These are phyloP conservation scores for Zoroaster sp. DNA, from an alignment of 53 echinoderm and acorn worm genomes.

Conservation along the genomic window DNA sequence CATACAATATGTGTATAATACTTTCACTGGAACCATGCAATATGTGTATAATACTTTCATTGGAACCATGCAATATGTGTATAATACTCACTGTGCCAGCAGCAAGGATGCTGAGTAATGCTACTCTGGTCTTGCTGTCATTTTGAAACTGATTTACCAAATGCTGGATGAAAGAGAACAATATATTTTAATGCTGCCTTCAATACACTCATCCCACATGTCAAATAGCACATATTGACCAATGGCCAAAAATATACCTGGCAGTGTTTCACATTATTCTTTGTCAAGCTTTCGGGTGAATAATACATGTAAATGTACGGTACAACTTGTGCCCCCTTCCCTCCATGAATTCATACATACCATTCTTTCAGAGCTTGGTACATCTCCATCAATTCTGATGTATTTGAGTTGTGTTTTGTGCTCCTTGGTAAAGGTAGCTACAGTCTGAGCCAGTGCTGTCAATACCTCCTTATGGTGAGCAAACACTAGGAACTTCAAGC, in stretches of 20 bases:
- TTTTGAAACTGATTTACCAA: slow-evolving; percentile 74
- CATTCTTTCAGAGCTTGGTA: slow-evolving; percentile 71
- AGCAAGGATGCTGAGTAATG: slow-evolving; percentile 76
- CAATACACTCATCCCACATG: no score
- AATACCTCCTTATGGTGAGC: slow-evolving; percentile 78
- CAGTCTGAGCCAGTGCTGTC: slow-evolving; percentile 69
- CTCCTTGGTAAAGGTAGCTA: slow-evolving; percentile 59
- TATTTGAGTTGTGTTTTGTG: slow-evolving; percentile 56
- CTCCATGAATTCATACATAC: no score
- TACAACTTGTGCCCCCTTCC: no score
- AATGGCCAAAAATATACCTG: no score
- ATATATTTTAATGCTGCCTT: not conserved
- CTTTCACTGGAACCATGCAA: no score
- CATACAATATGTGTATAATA: no score
- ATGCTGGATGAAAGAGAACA: slow-evolving; percentile 34
- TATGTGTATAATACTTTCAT: no score
- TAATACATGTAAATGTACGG: no score
- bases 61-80: not conserved
- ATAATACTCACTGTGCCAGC: slow-evolving; percentile 81
- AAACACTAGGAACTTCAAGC: slow-evolving; percentile 81
- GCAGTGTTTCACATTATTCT: no score
- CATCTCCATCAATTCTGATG: slow-evolving; percentile 78
- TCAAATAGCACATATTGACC: no score
- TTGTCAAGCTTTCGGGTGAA: no score
- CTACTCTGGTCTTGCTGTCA: slow-evolving; percentile 65